Percentiles rank a stretch among this genome's conserved stretches.
Conservation (phyloP, 2,797 vertebrate genomes). For the Denticeps clupeoides region DNA sequence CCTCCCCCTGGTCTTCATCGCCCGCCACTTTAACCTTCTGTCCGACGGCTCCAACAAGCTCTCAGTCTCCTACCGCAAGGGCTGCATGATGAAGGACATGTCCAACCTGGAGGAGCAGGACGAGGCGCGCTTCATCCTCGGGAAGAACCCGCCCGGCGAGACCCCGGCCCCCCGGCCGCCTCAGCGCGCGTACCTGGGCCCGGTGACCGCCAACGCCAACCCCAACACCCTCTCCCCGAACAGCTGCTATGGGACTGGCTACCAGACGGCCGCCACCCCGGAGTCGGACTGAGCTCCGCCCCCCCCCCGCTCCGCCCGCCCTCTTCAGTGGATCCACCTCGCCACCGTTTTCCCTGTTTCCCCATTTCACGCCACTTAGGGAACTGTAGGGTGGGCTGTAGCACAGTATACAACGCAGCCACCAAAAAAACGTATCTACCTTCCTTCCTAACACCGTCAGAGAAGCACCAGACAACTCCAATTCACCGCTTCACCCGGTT, state of each 20-base stretch:
- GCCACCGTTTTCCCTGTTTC: no score
- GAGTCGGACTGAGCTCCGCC: conserved; percentile 74
- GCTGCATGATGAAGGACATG: conserved; percentile 89
- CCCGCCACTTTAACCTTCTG: conserved; percentile 77
- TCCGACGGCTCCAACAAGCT: conserved; percentile 86
- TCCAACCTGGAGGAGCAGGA: conserved; percentile 88
- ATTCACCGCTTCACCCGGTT: no score
- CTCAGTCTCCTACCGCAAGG: conserved; percentile 85
- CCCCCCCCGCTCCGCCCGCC: no score
- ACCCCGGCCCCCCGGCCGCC: conserved; percentile 60
- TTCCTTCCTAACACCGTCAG: no score
- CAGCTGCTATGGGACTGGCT: conserved; percentile 78
- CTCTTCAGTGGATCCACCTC: no score
- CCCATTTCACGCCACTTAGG: no score
- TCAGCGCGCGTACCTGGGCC: conserved; percentile 69
- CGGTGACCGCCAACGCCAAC: conserved; percentile 64
- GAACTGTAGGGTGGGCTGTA: no score
- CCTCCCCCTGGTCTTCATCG: conserved; percentile 77
- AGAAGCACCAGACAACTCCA: no score
- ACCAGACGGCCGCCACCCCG: conserved; percentile 72
- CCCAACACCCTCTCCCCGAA: conserved; percentile 68
- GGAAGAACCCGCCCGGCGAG: conserved; percentile 76
- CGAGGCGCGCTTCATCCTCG: conserved; percentile 82
- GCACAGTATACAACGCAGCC: no score
- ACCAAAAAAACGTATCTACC: no score